Evolutionary conservation across 2,113 vertebrate species (phyloP), one percentile per base, ranked within the genome.

Genomic region (Chloebia gouldiae): DNA sequence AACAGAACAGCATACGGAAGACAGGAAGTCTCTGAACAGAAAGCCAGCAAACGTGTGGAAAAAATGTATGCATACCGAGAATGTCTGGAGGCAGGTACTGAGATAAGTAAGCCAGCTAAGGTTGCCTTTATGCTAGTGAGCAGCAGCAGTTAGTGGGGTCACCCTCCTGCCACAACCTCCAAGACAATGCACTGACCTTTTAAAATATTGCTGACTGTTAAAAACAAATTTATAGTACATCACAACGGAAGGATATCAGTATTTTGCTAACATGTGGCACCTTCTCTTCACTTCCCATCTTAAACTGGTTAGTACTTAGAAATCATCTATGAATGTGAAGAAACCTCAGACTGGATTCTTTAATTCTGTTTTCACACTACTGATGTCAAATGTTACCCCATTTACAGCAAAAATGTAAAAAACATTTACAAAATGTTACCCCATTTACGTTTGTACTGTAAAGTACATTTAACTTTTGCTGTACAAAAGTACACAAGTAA

Each of bases 301-400:
- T 49, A 44, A 21, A 16, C 9, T 49, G 11, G 8, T 39, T 51
- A 56, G 15, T n/a, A 27, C 14, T 66, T 86, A 64, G 1, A 66
- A 78, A 33, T n/a, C 2, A 63, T 10, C 14, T 20, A 0, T 45
- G 25, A 57, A 60, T 39, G 35, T 3, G 11, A 68, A 65, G 42
- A 86, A 61, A 70, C 4, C 4, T 8, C 39, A 60, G 12, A 39
- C 6, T 57, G 13, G 31, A 63, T 8, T 60, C 11, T 19, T 31
- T 50, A 19, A 45, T 47, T 90, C n/a, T 68, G 12, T 59, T 85
- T 80, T 68, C 28, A 63, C 5, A 8, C 13, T 61, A 66, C 21
- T 47, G 39, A 18, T 35, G n/a, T n/a, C n/a, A n/a, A n/a, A n/a
- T n/a, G 4, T 35, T 37, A 86, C 4, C 9, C 2, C 1, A 2